Evolutionary conservation across 2,113 vertebrate genomes (phyloP).

Genomic region (Microcebus lehilahytsara): DNA sequence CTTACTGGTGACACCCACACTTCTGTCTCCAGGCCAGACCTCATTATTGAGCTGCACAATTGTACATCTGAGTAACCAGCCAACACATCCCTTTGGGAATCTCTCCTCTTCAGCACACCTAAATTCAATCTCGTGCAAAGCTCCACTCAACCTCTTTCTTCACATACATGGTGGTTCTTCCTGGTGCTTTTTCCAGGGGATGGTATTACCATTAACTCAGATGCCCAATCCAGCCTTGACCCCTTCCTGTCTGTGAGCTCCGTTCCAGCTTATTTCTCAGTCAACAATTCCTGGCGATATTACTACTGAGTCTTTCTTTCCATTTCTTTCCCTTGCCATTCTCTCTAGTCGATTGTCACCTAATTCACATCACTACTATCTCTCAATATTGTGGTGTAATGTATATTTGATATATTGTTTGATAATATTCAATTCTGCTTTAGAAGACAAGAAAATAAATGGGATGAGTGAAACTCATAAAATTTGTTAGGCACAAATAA

Average conservation of each 20-base stretch:
- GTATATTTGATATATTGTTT: not conserved
- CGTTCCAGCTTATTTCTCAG: not conserved
- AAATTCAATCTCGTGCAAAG: not conserved
- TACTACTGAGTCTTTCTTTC: not conserved
- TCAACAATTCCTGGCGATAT: not conserved
- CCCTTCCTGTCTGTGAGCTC: not conserved
- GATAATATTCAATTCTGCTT: not conserved
- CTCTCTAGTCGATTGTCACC: not conserved
- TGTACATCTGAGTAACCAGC: not conserved
- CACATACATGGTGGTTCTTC: not conserved
- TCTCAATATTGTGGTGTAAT: not conserved
- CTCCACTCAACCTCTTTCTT: not conserved
- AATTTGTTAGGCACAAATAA: not conserved
- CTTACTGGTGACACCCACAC: not conserved
- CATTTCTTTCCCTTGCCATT: not conserved
- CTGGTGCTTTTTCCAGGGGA: not conserved
- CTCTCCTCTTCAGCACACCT: not conserved
- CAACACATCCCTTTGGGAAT: not conserved
- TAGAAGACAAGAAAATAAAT: constrained; percentile 7
- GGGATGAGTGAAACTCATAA: not conserved
- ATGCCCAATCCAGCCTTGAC: not conserved
- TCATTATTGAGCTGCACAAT: not conserved
- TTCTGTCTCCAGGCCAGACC: not conserved
- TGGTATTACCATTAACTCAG: not conserved
- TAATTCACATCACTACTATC: not conserved